phyloP scores from a whole-genome alignment of 2,797 vertebrate genomes.

The Poliocrania exsul region DNA sequence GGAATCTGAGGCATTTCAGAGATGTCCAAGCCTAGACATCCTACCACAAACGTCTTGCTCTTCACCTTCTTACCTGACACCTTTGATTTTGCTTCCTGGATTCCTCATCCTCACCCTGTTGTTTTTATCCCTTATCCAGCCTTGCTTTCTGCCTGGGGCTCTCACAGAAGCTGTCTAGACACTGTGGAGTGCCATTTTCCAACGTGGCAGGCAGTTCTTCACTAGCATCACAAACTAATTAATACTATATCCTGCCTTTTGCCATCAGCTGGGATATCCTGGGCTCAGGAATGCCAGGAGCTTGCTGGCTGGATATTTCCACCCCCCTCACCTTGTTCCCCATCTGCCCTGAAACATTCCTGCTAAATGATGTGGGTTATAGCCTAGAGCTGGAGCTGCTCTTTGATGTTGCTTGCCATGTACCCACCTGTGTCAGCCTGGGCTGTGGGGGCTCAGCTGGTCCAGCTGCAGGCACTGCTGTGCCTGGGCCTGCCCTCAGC shows the following conservation, averaged over 20 bases:
- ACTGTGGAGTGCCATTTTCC: not conserved
- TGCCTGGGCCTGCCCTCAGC: not conserved
- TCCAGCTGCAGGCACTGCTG: not conserved
- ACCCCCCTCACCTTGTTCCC: not conserved
- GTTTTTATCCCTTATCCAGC: not conserved
- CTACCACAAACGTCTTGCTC: not conserved
- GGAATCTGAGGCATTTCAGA: conserved; percentile 21
- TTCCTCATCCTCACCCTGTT: not conserved
- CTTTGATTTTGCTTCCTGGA: conserved; percentile 29
- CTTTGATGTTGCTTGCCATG: not conserved
- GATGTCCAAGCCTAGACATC: not conserved
- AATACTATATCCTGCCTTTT: not conserved
- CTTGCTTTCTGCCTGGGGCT: conserved; percentile 1
- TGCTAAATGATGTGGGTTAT: not conserved
- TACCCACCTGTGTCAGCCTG: not conserved
- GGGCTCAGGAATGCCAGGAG: not conserved
- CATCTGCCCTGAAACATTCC: conserved; percentile 1
- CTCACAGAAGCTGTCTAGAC: not conserved
- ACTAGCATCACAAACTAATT: not conserved
- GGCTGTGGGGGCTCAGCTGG: not conserved
- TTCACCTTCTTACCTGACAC: conserved; percentile 1
- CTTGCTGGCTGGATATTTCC: not conserved
- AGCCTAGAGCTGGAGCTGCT: not conserved
- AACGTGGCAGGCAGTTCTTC: not conserved
- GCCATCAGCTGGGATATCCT: not conserved